Conservation (phyloP, 2,113 vertebrate species). For the Tetraodon nigroviridis region DNA sequence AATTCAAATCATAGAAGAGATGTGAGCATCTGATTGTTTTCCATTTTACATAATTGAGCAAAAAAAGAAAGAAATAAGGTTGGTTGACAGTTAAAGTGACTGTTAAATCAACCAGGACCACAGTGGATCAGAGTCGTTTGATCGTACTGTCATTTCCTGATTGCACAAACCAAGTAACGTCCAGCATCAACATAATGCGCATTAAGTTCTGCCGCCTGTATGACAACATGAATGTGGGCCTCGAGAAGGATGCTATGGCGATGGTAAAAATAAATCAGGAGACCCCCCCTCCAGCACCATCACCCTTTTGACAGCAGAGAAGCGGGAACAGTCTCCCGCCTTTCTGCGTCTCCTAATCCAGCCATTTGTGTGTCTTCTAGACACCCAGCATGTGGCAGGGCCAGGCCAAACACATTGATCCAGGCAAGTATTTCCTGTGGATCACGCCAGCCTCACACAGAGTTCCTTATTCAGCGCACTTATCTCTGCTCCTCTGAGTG, state of each 20-base stretch:
- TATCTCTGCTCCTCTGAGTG: constrained; percentile 30
- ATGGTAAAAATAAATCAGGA: constrained; percentile 43
- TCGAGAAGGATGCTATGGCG: constrained; percentile 30
- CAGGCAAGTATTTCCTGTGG: constrained; percentile 50
- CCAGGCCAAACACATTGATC: constrained; percentile 64
- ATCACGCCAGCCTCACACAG: constrained; percentile 45
- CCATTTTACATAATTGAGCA: constrained; percentile 36
- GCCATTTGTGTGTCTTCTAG: constrained; percentile 57
- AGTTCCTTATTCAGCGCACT: constrained; percentile 37
- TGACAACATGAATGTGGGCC: constrained; percentile 19
- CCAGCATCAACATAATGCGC: constrained; percentile 21
- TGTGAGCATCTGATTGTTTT: constrained; percentile 31
- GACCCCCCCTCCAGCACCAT: not conserved
- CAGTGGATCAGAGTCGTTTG: constrained; percentile 47
- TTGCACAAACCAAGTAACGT: constrained; percentile 17
- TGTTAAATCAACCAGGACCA: constrained; percentile 39
- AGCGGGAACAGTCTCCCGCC: constrained; percentile 40
- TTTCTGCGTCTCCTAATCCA: constrained; percentile 51
- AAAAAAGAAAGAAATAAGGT: constrained; percentile 38
- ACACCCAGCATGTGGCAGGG: constrained; percentile 49
- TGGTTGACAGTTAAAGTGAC: no score
- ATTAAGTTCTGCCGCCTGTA: constrained; percentile 3
- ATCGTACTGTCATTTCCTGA: constrained; percentile 38
- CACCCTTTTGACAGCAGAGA: constrained; percentile 16
- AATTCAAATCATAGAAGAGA: constrained; percentile 18